Evolutionary conservation across 2,888 invertebrate genomes (phyloP).

Genomic region (Mesorhabditis belari): DNA sequence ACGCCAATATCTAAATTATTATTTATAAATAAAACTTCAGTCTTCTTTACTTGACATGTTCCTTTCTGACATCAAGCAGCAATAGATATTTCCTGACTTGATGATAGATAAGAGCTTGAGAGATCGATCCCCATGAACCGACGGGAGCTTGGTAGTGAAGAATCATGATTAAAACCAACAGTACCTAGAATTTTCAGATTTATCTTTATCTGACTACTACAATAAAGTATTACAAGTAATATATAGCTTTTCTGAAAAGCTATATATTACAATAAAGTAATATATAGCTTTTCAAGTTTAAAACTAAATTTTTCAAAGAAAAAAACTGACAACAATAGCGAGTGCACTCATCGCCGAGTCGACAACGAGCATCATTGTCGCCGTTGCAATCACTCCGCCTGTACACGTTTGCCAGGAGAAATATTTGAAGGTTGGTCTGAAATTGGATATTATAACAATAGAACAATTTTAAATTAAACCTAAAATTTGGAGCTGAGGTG

Average conservation of each 20-base stretch:
- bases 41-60: constrained; percentile 75
- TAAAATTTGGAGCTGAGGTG: constrained; percentile 94
- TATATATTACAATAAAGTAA: too few relatives aligned
- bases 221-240: too few relatives aligned
- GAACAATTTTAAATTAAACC: too few relatives aligned
- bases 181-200: too few relatives aligned
- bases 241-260: too few relatives aligned
- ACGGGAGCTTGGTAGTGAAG: constrained; percentile 65
- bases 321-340: constrained; percentile 76
- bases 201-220: too few relatives aligned
- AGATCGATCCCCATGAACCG: constrained; percentile 90
- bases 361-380: constrained; percentile 81
- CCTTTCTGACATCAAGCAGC: constrained; percentile 86
- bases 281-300: too few relatives aligned
- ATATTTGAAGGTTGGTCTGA: constrained; percentile 78
- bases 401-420: constrained; percentile 90
- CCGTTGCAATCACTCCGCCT: constrained; percentile 61
- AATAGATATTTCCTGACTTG: constrained; percentile 86
- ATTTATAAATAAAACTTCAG: constrained; percentile 3
- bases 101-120: constrained; percentile 95
- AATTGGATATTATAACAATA: too few relatives aligned
- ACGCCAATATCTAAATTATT: constrained; percentile 71
- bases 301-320: too few relatives aligned
- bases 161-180: constrained; percentile 75
- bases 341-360: constrained; percentile 81